Base-by-base conservation (phyloP, 2,113 vertebrate species). In the Toxotes chatareus region DNA sequence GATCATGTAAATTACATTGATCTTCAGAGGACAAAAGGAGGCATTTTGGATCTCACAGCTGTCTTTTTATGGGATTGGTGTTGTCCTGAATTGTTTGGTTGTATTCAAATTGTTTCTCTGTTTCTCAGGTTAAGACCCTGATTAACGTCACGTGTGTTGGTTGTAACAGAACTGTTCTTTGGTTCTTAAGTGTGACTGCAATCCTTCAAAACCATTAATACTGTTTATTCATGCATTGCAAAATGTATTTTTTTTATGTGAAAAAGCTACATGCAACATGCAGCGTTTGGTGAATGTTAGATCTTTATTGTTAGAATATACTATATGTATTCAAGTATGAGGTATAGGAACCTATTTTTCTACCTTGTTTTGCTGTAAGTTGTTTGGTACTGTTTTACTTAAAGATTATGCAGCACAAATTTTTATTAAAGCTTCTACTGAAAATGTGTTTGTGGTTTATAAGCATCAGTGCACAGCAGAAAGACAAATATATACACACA, bases 261-360 rank as follows among this genome's bases (percentile, higher is more conserved):
- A 85, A 90, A 55, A 84, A 86, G 79, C 56, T 44, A 82, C 1
- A 42, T 79, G 64, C 34, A 32, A 51, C 42, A 32, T 83, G 66
- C 44, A 63, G 79, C 34, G 80, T 78, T 61, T 78, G 86, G 68
- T 88, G 87, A 92, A 89, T 90, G 91, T 92, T 80, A 83, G 32
- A 82, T 49, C 65, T 1, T 9, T 77, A 34, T 79, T 68, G 32
- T 84, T 49, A 64, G 40, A 77, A 46, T 84, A 38, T 72, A 69
- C 2, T 73, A 16, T 69, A 68, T 31, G 1, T 27, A 16, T 36
- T 83, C 16, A 34, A 56, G n/a, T 83, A 73, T 73, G 13, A 78
- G 40, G 61, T 90, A 78, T 79, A 74, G 86, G 31, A 83, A 81
- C 75, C 34, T 92, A 89, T 88, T 94, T 92, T 94, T 93, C 66